Percentiles rank a stretch among this genome's conserved stretches.
phyloP scores from a whole-genome alignment of 2,113 vertebrate species.

The Vulpes vulpes region DNA sequence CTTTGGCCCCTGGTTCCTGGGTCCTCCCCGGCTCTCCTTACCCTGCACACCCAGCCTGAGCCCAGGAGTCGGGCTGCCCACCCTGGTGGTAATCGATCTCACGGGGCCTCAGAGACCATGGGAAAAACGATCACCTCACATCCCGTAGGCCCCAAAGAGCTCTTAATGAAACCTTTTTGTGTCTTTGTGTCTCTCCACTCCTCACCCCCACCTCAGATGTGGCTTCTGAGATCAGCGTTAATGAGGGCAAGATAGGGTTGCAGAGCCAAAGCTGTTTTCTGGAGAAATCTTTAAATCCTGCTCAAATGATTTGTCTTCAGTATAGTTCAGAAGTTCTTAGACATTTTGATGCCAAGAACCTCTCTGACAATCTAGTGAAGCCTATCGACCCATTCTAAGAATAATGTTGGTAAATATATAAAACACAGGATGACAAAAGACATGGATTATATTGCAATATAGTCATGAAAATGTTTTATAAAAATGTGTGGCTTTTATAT shows the following conservation, averaged over 20 bases:
- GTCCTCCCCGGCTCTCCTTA: background rate
- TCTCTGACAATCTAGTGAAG: background rate
- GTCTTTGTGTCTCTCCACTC: background rate
- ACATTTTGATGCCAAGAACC: background rate
- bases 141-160: background rate
- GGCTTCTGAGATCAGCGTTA: background rate
- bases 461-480: background rate
- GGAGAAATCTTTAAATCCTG: background rate
- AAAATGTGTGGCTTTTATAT: background rate
- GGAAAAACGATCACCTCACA: background rate
- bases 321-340: background rate
- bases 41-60: background rate
- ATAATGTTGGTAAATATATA: background rate
- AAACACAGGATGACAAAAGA: background rate
- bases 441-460: background rate
- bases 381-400: background rate
- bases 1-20: background rate
- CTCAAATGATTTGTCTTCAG: background rate
- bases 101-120: rapidly evolving
- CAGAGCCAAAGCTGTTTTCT: background rate
- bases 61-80: background rate
- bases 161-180: background rate
- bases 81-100: background rate
- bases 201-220: background rate
- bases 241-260: background rate